These are phyloP conservation scores for Lithophane socia DNA, from an alignment of 2,888 invertebrate species.

Conservation along the genomic window DNA sequence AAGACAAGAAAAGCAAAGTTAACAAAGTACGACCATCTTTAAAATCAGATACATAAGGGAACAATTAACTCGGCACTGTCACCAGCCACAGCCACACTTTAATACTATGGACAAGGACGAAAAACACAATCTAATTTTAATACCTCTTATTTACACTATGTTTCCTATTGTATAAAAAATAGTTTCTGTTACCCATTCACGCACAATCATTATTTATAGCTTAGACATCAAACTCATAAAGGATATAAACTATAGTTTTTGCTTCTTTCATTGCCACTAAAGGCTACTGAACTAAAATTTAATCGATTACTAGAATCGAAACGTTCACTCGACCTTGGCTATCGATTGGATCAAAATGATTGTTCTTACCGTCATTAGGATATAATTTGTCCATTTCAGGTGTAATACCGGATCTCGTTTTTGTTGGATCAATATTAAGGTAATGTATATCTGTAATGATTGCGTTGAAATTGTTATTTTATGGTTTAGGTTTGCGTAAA, in stretches of 20 bases:
- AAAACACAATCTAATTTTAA: conserved; percentile 21
- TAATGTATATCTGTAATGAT: conserved; percentile 28
- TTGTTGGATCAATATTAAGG: conserved; percentile 40
- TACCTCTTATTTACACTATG: neutral
- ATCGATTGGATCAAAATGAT: conserved; percentile 44
- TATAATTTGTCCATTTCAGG: conserved; percentile 42
- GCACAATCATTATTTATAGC: conserved; percentile 34
- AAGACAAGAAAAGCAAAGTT: neutral
- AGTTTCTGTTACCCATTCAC: neutral
- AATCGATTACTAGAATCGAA: conserved; percentile 45
- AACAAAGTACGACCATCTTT: neutral
- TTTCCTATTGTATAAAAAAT: conserved; percentile 4
- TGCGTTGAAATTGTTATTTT: conserved; percentile 29
- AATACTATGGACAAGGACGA: neutral
- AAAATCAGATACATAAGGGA: conserved; percentile 8
- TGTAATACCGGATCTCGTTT: conserved; percentile 54
- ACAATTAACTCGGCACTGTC: conserved; percentile 6
- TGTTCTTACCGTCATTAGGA: conserved; percentile 36
- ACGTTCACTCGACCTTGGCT: conserved; percentile 68
- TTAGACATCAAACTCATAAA: neutral
- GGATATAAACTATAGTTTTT: conserved; percentile 49
- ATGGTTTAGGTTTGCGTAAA: conserved; percentile 5
- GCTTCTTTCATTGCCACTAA: conserved; percentile 33
- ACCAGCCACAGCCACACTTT: neutral
- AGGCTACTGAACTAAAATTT: conserved; percentile 42